Evolutionary conservation across 2,888 invertebrate species (phyloP).

Genomic region (Temnothorax unifasciatus): DNA sequence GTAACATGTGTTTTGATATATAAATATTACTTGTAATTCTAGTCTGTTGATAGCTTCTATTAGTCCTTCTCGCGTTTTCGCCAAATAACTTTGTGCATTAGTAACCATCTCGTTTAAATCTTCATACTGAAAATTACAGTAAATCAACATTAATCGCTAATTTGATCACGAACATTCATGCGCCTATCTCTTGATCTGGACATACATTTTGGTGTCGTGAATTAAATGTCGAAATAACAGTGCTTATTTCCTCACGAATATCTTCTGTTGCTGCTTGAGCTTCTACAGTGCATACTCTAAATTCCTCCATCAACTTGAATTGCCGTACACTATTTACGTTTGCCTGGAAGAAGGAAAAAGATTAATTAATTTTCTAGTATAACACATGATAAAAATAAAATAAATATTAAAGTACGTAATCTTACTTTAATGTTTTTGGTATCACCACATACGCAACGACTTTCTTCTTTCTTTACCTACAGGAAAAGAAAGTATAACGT

Average conservation of each 20-base stretch:
- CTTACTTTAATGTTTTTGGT: constrained; percentile 44
- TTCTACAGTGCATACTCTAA: constrained; percentile 83
- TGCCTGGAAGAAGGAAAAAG: constrained; percentile 44
- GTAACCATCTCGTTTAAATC: constrained; percentile 77
- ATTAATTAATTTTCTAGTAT: constrained; percentile 1
- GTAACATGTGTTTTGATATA: not conserved
- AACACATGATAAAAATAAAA: constrained; percentile 29
- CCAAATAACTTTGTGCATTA: constrained; percentile 78
- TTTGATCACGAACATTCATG: not conserved
- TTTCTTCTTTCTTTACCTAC: constrained; percentile 40
- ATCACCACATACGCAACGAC: constrained; percentile 17
- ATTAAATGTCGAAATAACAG: constrained; percentile 78
- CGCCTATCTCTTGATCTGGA: constrained; percentile 16
- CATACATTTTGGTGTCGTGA: constrained; percentile 80
- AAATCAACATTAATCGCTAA: not conserved
- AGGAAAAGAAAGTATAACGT: not conserved
- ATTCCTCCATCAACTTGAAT: constrained; percentile 83
- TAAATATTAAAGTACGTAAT: constrained; percentile 10
- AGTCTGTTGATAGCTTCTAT: constrained; percentile 76
- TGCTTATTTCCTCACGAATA: constrained; percentile 81
- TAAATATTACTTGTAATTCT: constrained; percentile 78
- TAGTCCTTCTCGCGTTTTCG: constrained; percentile 78
- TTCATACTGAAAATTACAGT: constrained; percentile 75
- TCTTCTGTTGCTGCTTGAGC: constrained; percentile 84
- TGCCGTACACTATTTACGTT: constrained; percentile 71